phyloP scores from a whole-genome alignment of 2,888 invertebrate species.

The Corbicula japonica region DNA sequence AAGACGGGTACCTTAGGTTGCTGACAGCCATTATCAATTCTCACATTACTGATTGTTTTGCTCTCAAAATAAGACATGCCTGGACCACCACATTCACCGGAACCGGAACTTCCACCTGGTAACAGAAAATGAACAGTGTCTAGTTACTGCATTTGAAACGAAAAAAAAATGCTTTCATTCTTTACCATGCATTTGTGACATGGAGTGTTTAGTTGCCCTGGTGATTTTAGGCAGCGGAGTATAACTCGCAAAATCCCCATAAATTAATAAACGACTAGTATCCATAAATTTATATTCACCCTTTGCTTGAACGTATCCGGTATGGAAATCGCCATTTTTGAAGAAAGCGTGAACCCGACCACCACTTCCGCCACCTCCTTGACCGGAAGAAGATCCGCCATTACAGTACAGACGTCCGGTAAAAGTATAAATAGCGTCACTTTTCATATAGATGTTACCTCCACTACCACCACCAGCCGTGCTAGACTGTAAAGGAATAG shows the following conservation, averaged over 20 bases:
- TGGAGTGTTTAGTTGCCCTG: no score
- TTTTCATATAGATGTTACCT: conserved; percentile 70
- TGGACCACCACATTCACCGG: conserved; percentile 77
- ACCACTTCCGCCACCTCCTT: conserved; percentile 79
- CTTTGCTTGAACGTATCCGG: conserved; percentile 70
- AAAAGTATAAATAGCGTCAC: conserved; percentile 50
- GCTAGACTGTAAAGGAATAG: conserved; percentile 16
- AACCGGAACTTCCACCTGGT: conserved; percentile 52
- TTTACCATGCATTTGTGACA: no score
- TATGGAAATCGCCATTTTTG: conserved; percentile 66
- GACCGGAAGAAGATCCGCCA: conserved; percentile 68
- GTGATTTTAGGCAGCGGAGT: no score
- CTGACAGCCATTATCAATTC: conserved; percentile 78
- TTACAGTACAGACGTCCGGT: conserved; percentile 69
- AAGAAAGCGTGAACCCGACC: conserved; percentile 71
- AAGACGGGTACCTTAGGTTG: conserved; percentile 62
- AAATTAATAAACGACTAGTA: no score
- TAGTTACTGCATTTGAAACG: no score
- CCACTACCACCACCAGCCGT: conserved; percentile 76
- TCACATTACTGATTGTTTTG: conserved; percentile 62
- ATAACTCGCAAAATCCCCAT: no score
- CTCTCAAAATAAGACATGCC: conserved; percentile 74
- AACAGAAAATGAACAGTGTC: no score
- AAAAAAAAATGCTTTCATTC: no score
- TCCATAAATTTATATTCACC: no score